Percentiles rank a stretch among this genome's conserved stretches.
phyloP scores from a whole-genome alignment of 2,888 invertebrate species.

The Acronicta alni region DNA sequence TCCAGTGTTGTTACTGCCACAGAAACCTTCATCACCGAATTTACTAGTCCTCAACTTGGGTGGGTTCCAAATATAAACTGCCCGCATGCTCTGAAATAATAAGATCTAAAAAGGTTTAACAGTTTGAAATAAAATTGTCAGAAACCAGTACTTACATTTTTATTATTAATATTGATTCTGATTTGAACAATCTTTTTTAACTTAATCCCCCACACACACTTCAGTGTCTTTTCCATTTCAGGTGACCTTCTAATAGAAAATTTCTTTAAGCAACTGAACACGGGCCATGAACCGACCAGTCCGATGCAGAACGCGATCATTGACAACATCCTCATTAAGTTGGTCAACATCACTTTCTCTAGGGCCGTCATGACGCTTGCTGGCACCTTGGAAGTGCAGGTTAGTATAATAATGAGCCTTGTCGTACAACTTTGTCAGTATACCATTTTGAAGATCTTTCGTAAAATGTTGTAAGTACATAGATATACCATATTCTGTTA shows the following conservation, averaged over 20 bases:
- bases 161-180: too few species aligned
- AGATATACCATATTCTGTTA: too few species aligned
- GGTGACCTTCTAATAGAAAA: constrained; percentile 94
- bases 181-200: too few species aligned
- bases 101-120: too few species aligned
- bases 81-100: too few species aligned
- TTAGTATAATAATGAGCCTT: constrained; percentile 55
- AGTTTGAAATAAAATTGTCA: too few species aligned
- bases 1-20: constrained; percentile 93
- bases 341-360: constrained; percentile 91
- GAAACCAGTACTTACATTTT: too few species aligned
- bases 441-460: too few species aligned
- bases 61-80: constrained; percentile 60
- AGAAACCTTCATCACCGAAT: constrained; percentile 94
- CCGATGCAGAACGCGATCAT: constrained; percentile 87
- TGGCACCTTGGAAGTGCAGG: constrained; percentile 93
- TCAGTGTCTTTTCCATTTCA: constrained; percentile 54
- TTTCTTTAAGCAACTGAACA: constrained; percentile 91
- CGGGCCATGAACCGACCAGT: constrained; percentile 69
- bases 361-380: constrained; percentile 93
- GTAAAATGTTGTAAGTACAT: too few species aligned
- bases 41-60: constrained; percentile 93
- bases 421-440: too few species aligned
- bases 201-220: too few species aligned
- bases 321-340: constrained; percentile 92